Evolutionary conservation across 2,888 invertebrate genomes (phyloP), one percentile per base, ranked within the genome.

Genomic region (Fissipunctia ypsillon): DNA sequence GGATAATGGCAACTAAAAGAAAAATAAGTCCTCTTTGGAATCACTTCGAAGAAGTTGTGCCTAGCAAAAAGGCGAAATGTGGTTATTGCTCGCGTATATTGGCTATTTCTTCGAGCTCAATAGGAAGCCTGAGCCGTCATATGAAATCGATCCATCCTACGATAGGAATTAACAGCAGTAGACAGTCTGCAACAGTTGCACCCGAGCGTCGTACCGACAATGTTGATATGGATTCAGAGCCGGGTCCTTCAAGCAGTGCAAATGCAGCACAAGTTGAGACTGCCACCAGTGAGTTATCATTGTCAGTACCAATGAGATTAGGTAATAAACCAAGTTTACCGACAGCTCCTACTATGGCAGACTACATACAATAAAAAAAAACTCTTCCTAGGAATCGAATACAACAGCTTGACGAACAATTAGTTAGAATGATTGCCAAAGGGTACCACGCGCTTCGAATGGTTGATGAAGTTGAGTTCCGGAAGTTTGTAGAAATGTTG

Each of bases 11-110:
- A 10, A 38, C 64, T 5, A 81, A 76, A 25, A 72, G 77, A 74
- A 81, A 79, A 64, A 31, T 3, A 12, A 81, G 76, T 35, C 65
- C 45, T 4, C 78, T 78, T 38, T 81, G 81, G 81, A 73, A 78
- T 35, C 79, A 76, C 43, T 81, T 79, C 57, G 76, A 80, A n/a
- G 77, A 76, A 65, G 59, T 68, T 4, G 57, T n/a, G 2, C 77
- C 77, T 16, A 50, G 48, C 22, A 80, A 82, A 70, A 56, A 79
- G 72, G 79, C 77, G 14, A 82, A 80, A 80, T 82, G 80, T 78
- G 16, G 57, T 19, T 79, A 82, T 48, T 82, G 82, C 43, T 82
- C 70, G 22, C 69, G 73, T 1, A n/a, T 72, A 65, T 60, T 82
- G 61, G 65, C 79, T 25, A 54, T 82, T 48, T 54, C 56, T 50